Evolutionary conservation across 2,113 vertebrate genomes (phyloP).

Genomic region (western clawed frog (Xenopus tropicalis)): UCB_Xtro_10.0 CM004443.2:22448501-22449000

Average conservation of each 20-base stretch:
- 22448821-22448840: too few species aligned
- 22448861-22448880: too few species aligned
- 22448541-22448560: conserved; percentile 43
- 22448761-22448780: conserved; percentile 56
- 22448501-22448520: too few species aligned
- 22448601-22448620: conserved; percentile 65
- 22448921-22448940: too few species aligned
- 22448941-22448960: too few species aligned
- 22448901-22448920: too few species aligned
- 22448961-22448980: too few species aligned
- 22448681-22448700: conserved; percentile 54
- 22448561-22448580: conserved; percentile 39
- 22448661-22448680: conserved; percentile 58
- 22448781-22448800: conserved; percentile 57
- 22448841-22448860: too few species aligned
- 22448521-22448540: too few species aligned
- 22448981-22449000: too few species aligned
- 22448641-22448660: conserved; percentile 63
- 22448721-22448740: conserved; percentile 46
- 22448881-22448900: too few species aligned
- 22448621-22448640: conserved; percentile 57
- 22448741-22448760: conserved; percentile 56
- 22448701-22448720: conserved; percentile 58
- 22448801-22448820: conserved; percentile 49
- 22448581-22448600: conserved; percentile 47